Percentiles rank a stretch among this genome's conserved stretches.
Evolutionary conservation across 30 jellyfish, hydroid and myxozoan species (phyloP).

Genomic region (Morbakka virulenta): DNA sequence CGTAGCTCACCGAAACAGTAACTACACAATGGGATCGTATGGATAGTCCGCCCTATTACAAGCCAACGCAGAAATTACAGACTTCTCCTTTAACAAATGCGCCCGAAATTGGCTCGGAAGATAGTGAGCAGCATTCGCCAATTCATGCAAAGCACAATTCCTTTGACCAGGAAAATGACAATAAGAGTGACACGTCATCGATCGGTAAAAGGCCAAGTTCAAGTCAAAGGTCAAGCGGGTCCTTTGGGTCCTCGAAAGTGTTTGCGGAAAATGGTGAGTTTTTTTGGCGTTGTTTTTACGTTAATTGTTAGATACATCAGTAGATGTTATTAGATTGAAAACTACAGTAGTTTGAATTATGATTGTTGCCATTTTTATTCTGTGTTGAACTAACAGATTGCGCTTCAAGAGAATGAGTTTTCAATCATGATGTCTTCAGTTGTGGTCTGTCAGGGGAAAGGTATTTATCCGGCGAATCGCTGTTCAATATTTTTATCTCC

Average conservation of each 20-base stretch:
- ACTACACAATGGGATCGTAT: constrained; percentile 89
- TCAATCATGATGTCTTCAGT: too few relatives aligned
- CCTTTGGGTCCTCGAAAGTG: constrained; percentile 90
- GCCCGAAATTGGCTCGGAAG: constrained; percentile 30
- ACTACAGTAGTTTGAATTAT: too few relatives aligned
- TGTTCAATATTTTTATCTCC: too few relatives aligned
- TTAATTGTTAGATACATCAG: too few relatives aligned
- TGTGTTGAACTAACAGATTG: too few relatives aligned
- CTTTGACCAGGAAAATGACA: constrained; percentile 38
- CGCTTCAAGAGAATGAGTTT: too few relatives aligned
- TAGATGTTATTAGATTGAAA: too few relatives aligned
- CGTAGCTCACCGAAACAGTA: constrained; percentile 87
- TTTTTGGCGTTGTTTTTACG: too few relatives aligned
- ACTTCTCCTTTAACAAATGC: constrained; percentile 15
- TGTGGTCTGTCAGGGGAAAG: too few relatives aligned
- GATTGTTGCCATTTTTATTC: too few relatives aligned
- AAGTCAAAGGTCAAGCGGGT: constrained; percentile 68
- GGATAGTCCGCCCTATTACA: constrained; percentile 89
- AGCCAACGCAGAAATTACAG: constrained; percentile 41
- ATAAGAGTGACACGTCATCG: constrained; percentile 24
- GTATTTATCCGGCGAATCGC: too few relatives aligned
- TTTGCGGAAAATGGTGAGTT: constrained; percentile 92
- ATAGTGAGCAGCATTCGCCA: constrained; percentile 42
- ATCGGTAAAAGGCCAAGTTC: constrained; percentile 37
- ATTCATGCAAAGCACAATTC: constrained; percentile 26